Evolutionary conservation across 2,113 vertebrate genomes (phyloP).

Genomic region (Pristiophorus japonicus): DNA sequence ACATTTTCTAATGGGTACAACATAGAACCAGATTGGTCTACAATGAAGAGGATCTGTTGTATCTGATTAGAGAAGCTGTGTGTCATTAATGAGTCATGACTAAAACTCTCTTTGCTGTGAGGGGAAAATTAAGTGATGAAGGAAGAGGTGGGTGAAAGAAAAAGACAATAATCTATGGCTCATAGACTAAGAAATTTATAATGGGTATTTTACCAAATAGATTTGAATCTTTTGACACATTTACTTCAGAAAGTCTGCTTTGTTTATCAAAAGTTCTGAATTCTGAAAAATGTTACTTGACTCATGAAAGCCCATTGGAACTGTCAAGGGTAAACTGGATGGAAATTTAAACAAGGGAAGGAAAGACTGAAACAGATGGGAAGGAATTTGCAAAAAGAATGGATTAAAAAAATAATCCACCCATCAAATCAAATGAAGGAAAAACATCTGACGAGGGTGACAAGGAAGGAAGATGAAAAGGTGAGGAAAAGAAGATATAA

Average conservation of each 20-base stretch:
- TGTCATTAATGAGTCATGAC: not conserved
- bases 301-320: not conserved
- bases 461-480: not conserved
- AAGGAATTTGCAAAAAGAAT: not conserved
- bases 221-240: not conserved
- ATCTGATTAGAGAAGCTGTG: not conserved
- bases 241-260: not conserved
- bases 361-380: not conserved
- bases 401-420: not conserved
- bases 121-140: not conserved
- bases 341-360: not conserved
- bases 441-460: too few species aligned
- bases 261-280: not conserved
- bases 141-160: not conserved
- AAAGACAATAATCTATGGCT: not conserved
- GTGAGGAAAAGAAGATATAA: not conserved
- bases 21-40: not conserved
- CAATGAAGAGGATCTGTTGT: not conserved
- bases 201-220: not conserved
- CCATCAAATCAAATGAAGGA: not conserved
- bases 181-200: not conserved
- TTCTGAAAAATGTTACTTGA: not conserved
- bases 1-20: not conserved
- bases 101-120: not conserved
- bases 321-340: not conserved